phyloP scores from a whole-genome alignment of 2,888 invertebrate species.

The Philopedon plagiatum region DNA sequence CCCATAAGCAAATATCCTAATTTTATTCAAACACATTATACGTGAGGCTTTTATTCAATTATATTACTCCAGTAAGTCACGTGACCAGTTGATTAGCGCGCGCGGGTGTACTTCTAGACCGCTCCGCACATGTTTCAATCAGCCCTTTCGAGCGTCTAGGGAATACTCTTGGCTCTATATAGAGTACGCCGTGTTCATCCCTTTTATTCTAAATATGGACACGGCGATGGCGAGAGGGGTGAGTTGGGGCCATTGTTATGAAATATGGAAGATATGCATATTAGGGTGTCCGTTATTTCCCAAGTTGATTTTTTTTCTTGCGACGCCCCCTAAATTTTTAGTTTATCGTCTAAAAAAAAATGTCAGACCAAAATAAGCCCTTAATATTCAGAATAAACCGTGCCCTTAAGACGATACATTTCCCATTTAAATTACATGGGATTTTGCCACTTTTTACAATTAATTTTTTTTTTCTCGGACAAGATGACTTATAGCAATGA shows the following conservation, averaged over 20 bases:
- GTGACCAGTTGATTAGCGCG: slow-evolving; percentile 42
- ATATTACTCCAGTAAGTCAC: slow-evolving; percentile 28
- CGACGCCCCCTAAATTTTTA: no score
- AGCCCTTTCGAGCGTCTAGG: slow-evolving; percentile 17
- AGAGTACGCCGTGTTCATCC: no score
- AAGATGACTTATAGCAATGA: no score
- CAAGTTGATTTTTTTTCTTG: no score
- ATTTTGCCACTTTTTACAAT: no score
- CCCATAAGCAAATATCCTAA: slow-evolving; percentile 34
- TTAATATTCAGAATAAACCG: no score
- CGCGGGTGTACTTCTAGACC: slow-evolving; percentile 22
- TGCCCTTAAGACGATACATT: no score
- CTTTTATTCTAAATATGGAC: background rate
- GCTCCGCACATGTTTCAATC: slow-evolving; percentile 43
- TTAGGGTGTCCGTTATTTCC: no score
- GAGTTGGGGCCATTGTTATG: background rate
- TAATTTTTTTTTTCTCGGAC: no score
- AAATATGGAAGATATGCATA: slow-evolving; percentile 15
- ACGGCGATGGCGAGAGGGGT: background rate
- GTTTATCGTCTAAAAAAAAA: no score
- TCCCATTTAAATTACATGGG: no score
- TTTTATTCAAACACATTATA: slow-evolving; percentile 38
- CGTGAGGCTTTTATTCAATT: slow-evolving; percentile 36
- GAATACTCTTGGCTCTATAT: slow-evolving; percentile 31
- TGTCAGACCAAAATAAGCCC: no score